phyloP scores from a whole-genome alignment of 2,113 vertebrate species.

The Nyctibius bracteatus region DNA sequence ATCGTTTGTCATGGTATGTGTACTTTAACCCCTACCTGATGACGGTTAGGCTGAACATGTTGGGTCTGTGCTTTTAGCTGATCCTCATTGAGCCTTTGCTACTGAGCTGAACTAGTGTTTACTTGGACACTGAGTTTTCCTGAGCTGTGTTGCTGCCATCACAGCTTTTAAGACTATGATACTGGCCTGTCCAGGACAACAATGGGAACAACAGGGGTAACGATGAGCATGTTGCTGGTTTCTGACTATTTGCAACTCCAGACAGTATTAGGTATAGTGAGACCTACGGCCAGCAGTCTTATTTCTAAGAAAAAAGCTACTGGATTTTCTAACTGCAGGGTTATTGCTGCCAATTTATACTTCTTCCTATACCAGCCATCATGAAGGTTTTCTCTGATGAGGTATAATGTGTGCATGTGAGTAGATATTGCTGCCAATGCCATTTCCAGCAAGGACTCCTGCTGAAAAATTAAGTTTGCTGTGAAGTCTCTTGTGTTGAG shows the following conservation, averaged over 20 bases:
- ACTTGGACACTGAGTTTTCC: neutral
- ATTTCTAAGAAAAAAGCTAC: neutral
- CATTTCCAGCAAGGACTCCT: neutral
- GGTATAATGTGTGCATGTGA: neutral
- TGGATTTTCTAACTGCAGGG: neutral
- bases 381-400: neutral
- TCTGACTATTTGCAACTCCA: neutral
- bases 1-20: accelerated
- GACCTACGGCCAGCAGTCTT: neutral
- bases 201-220: accelerated
- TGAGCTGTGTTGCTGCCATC: neutral
- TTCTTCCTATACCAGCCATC: neutral
- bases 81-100: neutral
- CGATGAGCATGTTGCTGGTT: accelerated
- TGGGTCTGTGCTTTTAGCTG: neutral
- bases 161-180: neutral
- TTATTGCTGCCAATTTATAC: neutral
- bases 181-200: neutral
- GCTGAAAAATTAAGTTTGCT: neutral
- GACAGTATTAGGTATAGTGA: accelerated
- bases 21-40: neutral
- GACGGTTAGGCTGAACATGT: neutral
- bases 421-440: neutral
- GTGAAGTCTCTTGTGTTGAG: neutral
- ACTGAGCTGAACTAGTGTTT: neutral